These are phyloP conservation scores for Philonicus albiceps DNA, from an alignment of 2,888 invertebrate genomes.

Conservation along the genomic window DNA sequence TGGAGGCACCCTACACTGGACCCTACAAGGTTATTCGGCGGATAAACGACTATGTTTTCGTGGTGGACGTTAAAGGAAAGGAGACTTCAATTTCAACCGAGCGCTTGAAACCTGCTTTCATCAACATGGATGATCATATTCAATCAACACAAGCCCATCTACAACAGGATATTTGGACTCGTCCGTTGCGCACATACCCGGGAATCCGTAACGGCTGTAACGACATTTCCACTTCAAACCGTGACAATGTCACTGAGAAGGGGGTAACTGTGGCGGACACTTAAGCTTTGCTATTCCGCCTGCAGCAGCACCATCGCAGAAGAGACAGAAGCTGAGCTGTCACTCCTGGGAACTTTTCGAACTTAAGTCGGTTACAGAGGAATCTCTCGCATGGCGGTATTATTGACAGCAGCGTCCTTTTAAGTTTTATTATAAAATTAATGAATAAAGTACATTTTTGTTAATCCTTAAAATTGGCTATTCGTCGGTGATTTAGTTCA, in stretches of 20 bases:
- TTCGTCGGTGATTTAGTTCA: no score
- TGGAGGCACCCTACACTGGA: conserved; percentile 52
- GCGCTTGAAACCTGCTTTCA: conserved; percentile 33
- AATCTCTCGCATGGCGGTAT: no score
- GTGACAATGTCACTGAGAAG: not conserved
- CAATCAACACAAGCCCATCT: not conserved
- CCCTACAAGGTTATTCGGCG: conserved; percentile 49
- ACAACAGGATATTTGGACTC: not conserved
- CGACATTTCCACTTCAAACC: not conserved
- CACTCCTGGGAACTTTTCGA: no score
- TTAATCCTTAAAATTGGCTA: no score
- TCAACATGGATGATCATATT: not conserved
- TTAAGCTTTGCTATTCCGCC: not conserved
- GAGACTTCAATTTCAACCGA: conserved; percentile 20
- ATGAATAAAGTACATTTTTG: no score
- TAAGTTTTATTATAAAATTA: no score
- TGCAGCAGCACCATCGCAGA: no score
- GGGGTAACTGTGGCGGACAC: not conserved
- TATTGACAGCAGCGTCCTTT: no score
- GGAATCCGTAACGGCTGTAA: not conserved
- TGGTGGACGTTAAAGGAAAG: conserved; percentile 1
- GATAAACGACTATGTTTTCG: not conserved
- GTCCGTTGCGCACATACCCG: not conserved
- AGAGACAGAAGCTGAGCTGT: no score
- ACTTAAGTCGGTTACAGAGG: no score